Evolutionary conservation across 1,140 invertebrate species (phyloP), one percentile per base, ranked within the genome.

Genomic region (Diachasmimorpha longicaudata): DNA sequence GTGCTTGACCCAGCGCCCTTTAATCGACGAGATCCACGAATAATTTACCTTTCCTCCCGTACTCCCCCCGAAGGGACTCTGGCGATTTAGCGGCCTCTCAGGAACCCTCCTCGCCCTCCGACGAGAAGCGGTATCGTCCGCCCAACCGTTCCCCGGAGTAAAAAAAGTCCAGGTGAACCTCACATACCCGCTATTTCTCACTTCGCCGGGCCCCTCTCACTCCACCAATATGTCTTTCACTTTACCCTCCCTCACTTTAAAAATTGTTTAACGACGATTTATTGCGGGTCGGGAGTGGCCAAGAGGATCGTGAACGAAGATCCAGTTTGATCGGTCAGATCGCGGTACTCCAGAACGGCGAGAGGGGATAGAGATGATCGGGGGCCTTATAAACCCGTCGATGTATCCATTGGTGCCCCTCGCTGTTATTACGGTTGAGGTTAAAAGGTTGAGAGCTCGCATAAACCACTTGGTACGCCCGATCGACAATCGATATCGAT

Each of bases 11-110:
- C 76, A 71, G 72, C 36, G 69, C 39, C 72, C 74, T 81, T 78
- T 81, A 82, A 82, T 82, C 78, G 81, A 73, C 39, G 77, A 82
- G 58, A 63, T 83, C 78, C 79, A 31, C 58, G 80, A 80, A 81
- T 83, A 82, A 82, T 82, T 82, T 81, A 82, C 58, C 39, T 42
- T 77, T 46, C 76, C 76, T 77, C 78, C 75, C 70, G 48, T 77
- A 78, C 72, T 73, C 75, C 77, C 72, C 36, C 55, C 44, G 79
- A 68, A 79, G 80, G 42, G 67, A 52, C 25, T n/a, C 81, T 78
- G 79, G 81, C 77, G 77, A 78, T 76, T 63, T 55, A 68, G 66
- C 25, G 5, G 70, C 23, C 42, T 66, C 48, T 48, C 42, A 37
- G 14, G 31, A 69, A 69, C 31, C 31, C 39, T 44, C 36, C 14